These are phyloP conservation scores for Abrostola triplasia DNA, from an alignment of 2,888 invertebrate genomes.

Conservation along the genomic window DNA sequence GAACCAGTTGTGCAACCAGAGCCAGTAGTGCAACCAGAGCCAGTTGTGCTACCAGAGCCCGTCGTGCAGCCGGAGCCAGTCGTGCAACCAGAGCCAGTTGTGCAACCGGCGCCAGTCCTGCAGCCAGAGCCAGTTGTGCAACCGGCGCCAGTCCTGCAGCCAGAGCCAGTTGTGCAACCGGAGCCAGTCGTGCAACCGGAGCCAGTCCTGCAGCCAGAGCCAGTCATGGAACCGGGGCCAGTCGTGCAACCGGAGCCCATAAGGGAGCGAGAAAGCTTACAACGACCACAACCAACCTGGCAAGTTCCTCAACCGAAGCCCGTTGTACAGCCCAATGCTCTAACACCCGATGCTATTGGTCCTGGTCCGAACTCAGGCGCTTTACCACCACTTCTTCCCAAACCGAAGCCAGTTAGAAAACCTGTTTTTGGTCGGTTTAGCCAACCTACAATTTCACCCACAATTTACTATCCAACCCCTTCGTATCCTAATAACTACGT, in stretches of 20 bases:
- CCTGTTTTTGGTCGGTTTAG: conserved; percentile 16
- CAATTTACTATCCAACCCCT: conserved; percentile 6
- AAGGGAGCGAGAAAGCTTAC: accelerated
- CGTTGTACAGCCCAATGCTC: background rate
- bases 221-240: background rate
- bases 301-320: background rate
- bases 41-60: conserved; percentile 11
- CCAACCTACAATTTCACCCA: background rate
- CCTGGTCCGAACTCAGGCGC: background rate
- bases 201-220: background rate
- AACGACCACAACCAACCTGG: background rate
- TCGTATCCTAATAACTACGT: background rate
- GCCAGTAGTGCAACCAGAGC: conserved; percentile 4
- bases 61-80: conserved; percentile 3
- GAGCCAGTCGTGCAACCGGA: background rate
- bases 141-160: background rate
- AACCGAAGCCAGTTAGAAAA: conserved; percentile 19
- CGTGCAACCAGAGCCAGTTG: conserved; percentile 11
- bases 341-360: too few species aligned
- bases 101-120: background rate
- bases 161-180: conserved; percentile 2
- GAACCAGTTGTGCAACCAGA: conserved; percentile 14
- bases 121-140: too few species aligned
- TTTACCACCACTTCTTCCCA: conserved; percentile 31
- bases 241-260: background rate